Evolutionary conservation across 2,113 vertebrate species (phyloP).

Genomic region (Macroglossus sobrinus): DNA sequence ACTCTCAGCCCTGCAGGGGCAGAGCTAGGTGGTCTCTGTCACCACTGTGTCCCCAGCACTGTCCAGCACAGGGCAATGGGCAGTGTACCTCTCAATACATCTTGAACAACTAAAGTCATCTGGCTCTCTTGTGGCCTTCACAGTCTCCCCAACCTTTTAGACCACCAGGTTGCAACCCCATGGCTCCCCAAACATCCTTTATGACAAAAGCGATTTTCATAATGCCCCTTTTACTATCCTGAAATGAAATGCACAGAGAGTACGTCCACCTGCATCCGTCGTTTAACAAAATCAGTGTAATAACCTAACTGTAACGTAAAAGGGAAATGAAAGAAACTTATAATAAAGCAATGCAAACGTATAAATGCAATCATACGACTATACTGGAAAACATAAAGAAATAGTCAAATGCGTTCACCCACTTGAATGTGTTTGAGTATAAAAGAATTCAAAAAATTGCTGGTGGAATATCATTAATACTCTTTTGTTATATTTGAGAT

Average conservation of each 20-base stretch:
- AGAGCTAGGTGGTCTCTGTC: neutral
- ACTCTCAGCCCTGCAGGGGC: neutral
- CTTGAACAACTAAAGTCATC: neutral
- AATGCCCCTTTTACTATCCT: neutral
- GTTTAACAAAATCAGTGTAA: neutral
- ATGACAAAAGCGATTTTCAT: neutral
- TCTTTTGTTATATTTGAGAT: neutral
- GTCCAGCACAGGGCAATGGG: neutral
- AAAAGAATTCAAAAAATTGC: neutral
- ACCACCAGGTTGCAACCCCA: neutral
- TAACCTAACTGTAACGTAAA: neutral
- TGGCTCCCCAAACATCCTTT: neutral
- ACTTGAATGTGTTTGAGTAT: neutral
- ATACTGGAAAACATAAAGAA: neutral
- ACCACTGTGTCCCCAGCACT: neutral
- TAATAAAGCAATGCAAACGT: neutral
- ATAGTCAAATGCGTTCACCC: neutral
- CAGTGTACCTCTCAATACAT: neutral
- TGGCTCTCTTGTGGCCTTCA: neutral
- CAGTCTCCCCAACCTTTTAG: neutral
- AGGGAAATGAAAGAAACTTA: neutral
- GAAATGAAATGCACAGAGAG: neutral
- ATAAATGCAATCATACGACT: neutral
- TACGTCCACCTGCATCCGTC: neutral
- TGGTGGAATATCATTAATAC: neutral